Conservation (phyloP, 2,113 vertebrate genomes). For the Poeciliopsis retropinna region DNA sequence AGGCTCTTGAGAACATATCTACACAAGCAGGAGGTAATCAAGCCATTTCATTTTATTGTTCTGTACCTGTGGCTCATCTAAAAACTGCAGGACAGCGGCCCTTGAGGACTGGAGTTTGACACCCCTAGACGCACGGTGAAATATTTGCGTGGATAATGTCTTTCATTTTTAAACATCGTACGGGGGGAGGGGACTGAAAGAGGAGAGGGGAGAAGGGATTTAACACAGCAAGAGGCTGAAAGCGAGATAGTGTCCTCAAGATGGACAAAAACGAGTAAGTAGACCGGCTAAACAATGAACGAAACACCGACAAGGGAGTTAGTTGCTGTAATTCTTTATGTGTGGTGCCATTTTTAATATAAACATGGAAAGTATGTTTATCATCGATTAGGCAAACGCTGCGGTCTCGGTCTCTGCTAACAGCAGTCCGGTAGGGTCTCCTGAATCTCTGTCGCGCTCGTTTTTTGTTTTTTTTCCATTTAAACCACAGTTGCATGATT, state of each 20-base stretch:
- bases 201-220: constrained; percentile 83
- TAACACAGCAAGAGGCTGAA: constrained; percentile 80
- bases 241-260: constrained; percentile 78
- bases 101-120: no score
- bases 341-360: constrained; percentile 21
- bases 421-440: constrained; percentile 18
- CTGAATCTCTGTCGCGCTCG: background rate
- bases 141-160: constrained; percentile 80
- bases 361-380: constrained; percentile 48
- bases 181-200: constrained; percentile 83
- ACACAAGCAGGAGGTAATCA: no score
- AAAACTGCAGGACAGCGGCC: no score
- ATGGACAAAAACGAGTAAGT: constrained; percentile 89
- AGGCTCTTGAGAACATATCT: no score
- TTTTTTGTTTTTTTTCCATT: background rate
- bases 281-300: constrained; percentile 14
- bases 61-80: no score
- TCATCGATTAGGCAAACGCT: constrained; percentile 53
- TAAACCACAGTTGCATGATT: background rate
- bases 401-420: constrained; percentile 39
- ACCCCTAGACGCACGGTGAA: constrained; percentile 40
- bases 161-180: constrained; percentile 81
- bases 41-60: no score
- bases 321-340: background rate
- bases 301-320: background rate